Evolutionary conservation across 2,113 vertebrate species (phyloP), one percentile per base, ranked within the genome.

Genomic region (Gila orcuttii): DNA sequence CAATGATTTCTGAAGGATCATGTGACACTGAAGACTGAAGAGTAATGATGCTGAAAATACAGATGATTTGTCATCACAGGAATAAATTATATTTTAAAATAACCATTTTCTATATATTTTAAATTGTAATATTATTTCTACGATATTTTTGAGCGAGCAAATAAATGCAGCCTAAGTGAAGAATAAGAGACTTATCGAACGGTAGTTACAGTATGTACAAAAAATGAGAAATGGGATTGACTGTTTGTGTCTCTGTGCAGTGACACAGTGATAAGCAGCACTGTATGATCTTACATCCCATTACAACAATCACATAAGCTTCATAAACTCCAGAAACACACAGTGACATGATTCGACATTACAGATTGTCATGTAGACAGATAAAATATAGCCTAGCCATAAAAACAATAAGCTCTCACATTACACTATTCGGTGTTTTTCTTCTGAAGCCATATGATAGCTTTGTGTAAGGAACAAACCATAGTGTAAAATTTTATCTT

Each of bases 251-350:
- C 23, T 28, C 11, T 10, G 2, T 79, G 76, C 76, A 59, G 50
- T 13, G 21, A 55, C 6, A 84, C 6, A 84, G 52, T 59, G 52
- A 42, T 59, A 11, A 19, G 19, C 59, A 47, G 25, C 62, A 31
- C 13, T 36, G 64, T 55, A 66, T 66, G 62, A 47, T 66, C 39
- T 80, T 17, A 64, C 64, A 66, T 64, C 8, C n/a, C 59, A 64
- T 80, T 31, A 47, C 39, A 64, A 79, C 57, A 25, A 42, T 62
- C n/a, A 45, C 78, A 47, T 6, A 80, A 66, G 15, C 79, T 39
- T 31, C 6, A 60, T 62, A 47, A 80, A 80, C 78, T 75, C n/a
- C 36, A 62, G 59, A 39, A 62, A 28, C 12, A 64, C 59, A 64
- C 39, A 80, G 6, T 9, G 1, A 19, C 79, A 80, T 28, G 39